A percentile compares a stretch with the other conserved stretches of the same genome.
phyloP scores from a whole-genome alignment of 2,888 invertebrate genomes.

The Eupithecia subfuscata region DNA sequence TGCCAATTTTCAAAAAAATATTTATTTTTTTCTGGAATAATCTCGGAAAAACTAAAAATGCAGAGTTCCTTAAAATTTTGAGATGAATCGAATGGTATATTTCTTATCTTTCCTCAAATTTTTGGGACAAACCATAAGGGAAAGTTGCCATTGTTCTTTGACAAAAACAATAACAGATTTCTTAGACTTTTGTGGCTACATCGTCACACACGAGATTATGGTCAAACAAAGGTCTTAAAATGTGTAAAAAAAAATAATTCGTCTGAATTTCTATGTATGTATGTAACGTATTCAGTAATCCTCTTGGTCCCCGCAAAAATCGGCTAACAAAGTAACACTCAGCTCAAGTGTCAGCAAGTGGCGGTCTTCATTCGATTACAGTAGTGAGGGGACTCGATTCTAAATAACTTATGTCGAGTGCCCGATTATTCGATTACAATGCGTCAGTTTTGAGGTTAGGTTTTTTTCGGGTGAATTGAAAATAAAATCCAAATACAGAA shows the following conservation, averaged over 20 bases:
- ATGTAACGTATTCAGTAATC: conserved; percentile 21
- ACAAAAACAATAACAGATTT: background rate
- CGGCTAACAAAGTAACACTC: conserved; percentile 81
- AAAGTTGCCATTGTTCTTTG: too few species aligned
- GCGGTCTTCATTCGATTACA: conserved; percentile 80
- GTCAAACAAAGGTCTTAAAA: background rate
- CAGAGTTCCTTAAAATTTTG: too few species aligned
- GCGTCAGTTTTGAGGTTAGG: conserved; percentile 62
- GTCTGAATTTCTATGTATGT: background rate
- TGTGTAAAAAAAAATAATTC: background rate
- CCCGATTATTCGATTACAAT: conserved; percentile 81
- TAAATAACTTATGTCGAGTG: conserved; percentile 79
- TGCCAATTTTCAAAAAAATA: too few species aligned
- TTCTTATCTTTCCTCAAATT: too few species aligned
- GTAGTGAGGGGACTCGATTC: conserved; percentile 71
- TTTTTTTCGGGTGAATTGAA: background rate
- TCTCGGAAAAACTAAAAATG: too few species aligned
- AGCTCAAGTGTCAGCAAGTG: conserved; percentile 77
- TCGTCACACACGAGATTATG: background rate
- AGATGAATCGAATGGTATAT: too few species aligned
- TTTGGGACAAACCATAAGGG: too few species aligned
- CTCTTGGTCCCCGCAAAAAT: conserved; percentile 65
- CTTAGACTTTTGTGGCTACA: background rate
- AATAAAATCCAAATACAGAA: background rate
- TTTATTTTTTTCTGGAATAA: too few species aligned